These are phyloP conservation scores for Cyprinodon diabolis DNA, from an alignment of 2,797 vertebrate species.

Conservation along the genomic window DNA sequence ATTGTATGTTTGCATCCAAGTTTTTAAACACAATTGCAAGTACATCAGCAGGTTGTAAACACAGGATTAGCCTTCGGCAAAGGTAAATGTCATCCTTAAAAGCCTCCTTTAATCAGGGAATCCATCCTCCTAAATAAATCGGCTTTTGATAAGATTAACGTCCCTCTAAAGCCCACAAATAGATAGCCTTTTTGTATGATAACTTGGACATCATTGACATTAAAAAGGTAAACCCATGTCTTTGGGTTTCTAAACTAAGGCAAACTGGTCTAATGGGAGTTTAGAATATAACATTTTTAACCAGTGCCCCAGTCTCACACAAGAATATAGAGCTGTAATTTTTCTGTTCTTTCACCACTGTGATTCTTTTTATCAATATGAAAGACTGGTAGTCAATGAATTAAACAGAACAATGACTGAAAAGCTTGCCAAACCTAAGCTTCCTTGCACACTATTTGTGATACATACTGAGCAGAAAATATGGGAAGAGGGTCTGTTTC, in stretches of 20 bases:
- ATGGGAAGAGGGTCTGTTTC: not conserved
- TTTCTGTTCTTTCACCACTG: not conserved
- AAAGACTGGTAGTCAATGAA: not conserved
- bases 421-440: not conserved
- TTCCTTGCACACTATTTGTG: not conserved
- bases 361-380: not conserved
- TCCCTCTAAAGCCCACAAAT: conserved; percentile 59
- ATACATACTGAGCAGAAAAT: not conserved
- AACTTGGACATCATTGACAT: conserved; percentile 61
- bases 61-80: conserved; percentile 67
- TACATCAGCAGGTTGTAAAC: conserved; percentile 57
- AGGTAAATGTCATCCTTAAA: conserved; percentile 74
- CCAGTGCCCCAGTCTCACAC: not conserved
- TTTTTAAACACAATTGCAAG: conserved; percentile 10
- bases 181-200: conserved; percentile 48
- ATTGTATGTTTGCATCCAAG: conserved; percentile 23
- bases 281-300: not conserved
- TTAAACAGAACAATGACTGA: not conserved
- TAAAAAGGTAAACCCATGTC: conserved; percentile 34
- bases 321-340: not conserved
- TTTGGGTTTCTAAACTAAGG: conserved; percentile 12
- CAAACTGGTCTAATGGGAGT: conserved; percentile 1
- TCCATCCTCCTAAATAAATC: conserved; percentile 47
- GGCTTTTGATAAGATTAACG: conserved; percentile 67
- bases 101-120: conserved; percentile 72